A percentile compares a stretch with the other conserved stretches of the same genome.
Conservation (phyloP, 2,797 vertebrate genomes). For the Pelochelys cantorii region DNA sequence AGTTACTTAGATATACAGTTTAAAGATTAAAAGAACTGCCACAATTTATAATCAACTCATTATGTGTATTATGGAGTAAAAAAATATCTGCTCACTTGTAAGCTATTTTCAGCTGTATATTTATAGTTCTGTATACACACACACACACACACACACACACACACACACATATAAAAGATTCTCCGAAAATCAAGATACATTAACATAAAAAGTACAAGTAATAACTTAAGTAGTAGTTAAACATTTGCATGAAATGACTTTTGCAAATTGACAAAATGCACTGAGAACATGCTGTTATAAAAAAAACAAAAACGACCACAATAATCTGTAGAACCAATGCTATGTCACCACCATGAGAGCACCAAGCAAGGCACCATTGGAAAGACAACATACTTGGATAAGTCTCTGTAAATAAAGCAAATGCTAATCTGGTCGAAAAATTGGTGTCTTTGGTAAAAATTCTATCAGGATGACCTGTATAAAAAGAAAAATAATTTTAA, state of each 20-base stretch:
- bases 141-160: conserved; percentile 71
- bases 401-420: conserved; percentile 83
- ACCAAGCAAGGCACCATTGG: conserved; percentile 93
- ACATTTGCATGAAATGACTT: conserved; percentile 80
- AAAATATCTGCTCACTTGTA: conserved; percentile 82
- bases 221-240: conserved; percentile 84
- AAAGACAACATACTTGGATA: conserved; percentile 85
- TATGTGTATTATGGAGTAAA: conserved; percentile 70
- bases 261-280: conserved; percentile 79
- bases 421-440: conserved; percentile 98
- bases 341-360: conserved; percentile 85
- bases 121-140: conserved; percentile 60
- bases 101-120: conserved; percentile 82
- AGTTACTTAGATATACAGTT: conserved; percentile 56
- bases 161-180: conserved; percentile 75
- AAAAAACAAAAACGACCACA: conserved; percentile 78
- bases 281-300: conserved; percentile 77
- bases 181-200: conserved; percentile 79
- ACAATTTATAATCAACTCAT: conserved; percentile 66
- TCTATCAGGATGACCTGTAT: conserved; percentile 98
- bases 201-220: conserved; percentile 77
- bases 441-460: conserved; percentile 99
- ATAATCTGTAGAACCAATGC: conserved; percentile 83
- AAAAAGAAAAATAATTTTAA: conserved; percentile 74
- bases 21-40: conserved; percentile 61